A percentile compares a stretch with the other conserved stretches of the same genome.
These are phyloP conservation scores for Sebastes taczanowskii DNA, from an alignment of 2,797 vertebrate species.

Conservation along the genomic window DNA sequence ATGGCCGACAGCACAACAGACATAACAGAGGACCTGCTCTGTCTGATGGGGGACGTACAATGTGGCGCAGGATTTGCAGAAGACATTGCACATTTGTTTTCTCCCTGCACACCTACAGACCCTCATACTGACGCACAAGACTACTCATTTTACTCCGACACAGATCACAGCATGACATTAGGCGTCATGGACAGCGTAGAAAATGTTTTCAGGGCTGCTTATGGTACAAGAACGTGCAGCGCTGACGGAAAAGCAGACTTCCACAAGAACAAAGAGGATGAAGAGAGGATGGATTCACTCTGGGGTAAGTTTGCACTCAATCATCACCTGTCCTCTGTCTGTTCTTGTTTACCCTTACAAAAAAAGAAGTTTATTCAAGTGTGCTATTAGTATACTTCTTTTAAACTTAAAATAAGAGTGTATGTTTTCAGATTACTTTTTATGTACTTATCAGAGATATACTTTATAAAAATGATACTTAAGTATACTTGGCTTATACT, in stretches of 20 bases:
- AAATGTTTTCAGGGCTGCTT: neutral
- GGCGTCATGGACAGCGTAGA: neutral
- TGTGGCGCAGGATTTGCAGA: neutral
- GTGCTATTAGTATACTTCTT: no score
- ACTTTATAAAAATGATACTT: no score
- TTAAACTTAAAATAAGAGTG: no score
- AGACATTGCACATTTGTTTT: neutral
- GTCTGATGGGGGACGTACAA: neutral
- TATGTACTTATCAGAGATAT: no score
- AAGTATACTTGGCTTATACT: no score
- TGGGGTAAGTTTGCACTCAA: slow-evolving; percentile 35
- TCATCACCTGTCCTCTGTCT: neutral
- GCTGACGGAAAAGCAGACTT: neutral
- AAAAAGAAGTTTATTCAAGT: no score
- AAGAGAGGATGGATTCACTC: neutral
- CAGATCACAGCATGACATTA: neutral
- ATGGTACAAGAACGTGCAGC: neutral
- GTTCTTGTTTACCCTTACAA: neutral
- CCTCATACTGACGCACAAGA: neutral
- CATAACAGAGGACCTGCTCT: neutral
- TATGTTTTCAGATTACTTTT: no score
- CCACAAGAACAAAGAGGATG: neutral
- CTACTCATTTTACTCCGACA: neutral
- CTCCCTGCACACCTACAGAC: neutral
- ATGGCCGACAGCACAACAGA: neutral